Base-by-base conservation (phyloP, 2,797 vertebrate species). In the Percopsis omiscomaycus region DNA sequence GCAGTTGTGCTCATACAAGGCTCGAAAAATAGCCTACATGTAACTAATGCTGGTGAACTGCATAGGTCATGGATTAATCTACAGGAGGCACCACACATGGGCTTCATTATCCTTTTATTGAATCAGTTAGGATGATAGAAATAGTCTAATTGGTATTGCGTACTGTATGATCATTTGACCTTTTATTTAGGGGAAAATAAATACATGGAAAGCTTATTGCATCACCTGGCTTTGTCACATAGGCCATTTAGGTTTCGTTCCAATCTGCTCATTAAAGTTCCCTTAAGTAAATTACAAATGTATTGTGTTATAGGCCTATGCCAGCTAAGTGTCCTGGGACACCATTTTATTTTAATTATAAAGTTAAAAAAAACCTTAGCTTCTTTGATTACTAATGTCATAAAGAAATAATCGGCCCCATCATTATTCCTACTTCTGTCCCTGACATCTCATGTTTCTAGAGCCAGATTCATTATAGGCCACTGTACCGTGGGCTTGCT, bases 101-200 rank as follows among this genome's bases (percentile, higher is more conserved):
- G 32, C 32, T 48, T 48, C 44, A 45, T 12, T 48, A 79, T 78
- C 79, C 74, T 75, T 81, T 79, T 68, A 88, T 84, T 89, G 74
- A 87, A 83, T 83, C 84, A 89, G 90, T 89, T 91, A 89, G 76
- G 78, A 66, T 57, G 77, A 78, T 83, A 84, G 88, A 87, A 80
- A 82, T 28, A 54, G 54, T 76, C 73, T 71, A 54, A 75, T 67
- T 73, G 78, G 22, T 22, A 85, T 78, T 69, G 64, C 69, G 77
- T 80, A 71, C 73, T 68, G 22, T 22, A 16, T 8, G 32, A 37
- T 37, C 69, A 37, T 71, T 54, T 83, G 80, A 80, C 80, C 73
- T 86, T 85, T 81, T 68, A 63, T 85, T 81, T 68, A 64, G 55
- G 75, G 32, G 32, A 37, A 37, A 6, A 6, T 6, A 37, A 37